Evolutionary conservation across 1,140 invertebrate genomes (phyloP).

Genomic region (Acyrthosiphon pisum): DNA sequence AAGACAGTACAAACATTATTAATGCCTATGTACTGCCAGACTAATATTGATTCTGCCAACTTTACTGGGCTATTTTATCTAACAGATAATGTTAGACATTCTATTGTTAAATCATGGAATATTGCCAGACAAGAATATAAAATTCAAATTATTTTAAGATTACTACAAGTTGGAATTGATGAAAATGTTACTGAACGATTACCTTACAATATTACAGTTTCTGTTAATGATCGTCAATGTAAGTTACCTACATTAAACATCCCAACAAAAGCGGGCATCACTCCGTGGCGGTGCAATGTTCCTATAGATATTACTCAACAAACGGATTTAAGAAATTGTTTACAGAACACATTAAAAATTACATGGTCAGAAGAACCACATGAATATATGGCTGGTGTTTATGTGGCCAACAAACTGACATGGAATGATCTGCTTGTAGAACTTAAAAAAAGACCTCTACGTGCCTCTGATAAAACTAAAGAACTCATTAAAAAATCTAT

Average conservation of each 20-base stretch:
- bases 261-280: slow-evolving; percentile 46
- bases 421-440: slow-evolving; percentile 36
- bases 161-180: background rate
- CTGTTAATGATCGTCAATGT: slow-evolving; percentile 39
- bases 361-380: slow-evolving; percentile 44
- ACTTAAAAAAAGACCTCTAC: slow-evolving; percentile 39
- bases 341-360: slow-evolving; percentile 47
- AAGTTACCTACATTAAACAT: slow-evolving; percentile 48
- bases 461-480: slow-evolving; percentile 17
- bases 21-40: slow-evolving; percentile 27
- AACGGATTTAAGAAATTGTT: slow-evolving; percentile 48
- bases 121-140: slow-evolving; percentile 49
- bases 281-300: slow-evolving; percentile 48
- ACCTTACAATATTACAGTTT: slow-evolving; percentile 43
- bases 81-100: slow-evolving; percentile 37
- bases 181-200: slow-evolving; percentile 46
- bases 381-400: slow-evolving; percentile 42
- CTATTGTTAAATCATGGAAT: slow-evolving; percentile 46
- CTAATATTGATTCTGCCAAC: background rate
- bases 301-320: slow-evolving; percentile 45
- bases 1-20: slow-evolving; percentile 15
- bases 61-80: slow-evolving; percentile 42
- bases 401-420: slow-evolving; percentile 31
- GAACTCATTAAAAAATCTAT: slow-evolving; percentile 35
- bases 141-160: slow-evolving; percentile 50